A percentile compares a stretch with the other conserved stretches of the same genome.
These are phyloP conservation scores for Bradysia coprophila DNA, from an alignment of 1,140 invertebrate species.

Conservation along the genomic window DNA sequence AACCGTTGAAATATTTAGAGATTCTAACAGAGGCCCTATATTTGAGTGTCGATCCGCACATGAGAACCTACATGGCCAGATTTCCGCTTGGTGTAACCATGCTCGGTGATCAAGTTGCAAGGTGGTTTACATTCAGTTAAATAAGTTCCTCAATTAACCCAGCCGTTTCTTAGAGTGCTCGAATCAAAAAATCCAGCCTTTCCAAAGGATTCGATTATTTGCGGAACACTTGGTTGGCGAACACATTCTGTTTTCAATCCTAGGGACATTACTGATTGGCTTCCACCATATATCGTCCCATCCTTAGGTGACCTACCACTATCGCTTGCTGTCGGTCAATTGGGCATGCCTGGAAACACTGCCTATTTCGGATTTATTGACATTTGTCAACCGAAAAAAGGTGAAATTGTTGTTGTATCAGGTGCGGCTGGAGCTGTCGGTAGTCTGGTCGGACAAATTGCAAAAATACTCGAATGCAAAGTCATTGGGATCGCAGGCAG, in stretches of 20 bases:
- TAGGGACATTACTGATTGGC: slow-evolving; percentile 2
- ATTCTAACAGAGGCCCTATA: slow-evolving; percentile 44
- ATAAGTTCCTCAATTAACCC: too few relatives aligned
- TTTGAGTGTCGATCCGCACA: slow-evolving; percentile 51
- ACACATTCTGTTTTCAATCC: slow-evolving; percentile 24
- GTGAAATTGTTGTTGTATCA: slow-evolving; percentile 47
- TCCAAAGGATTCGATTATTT: slow-evolving; percentile 31
- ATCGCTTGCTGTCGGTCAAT: slow-evolving; percentile 15
- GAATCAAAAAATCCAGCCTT: slow-evolving; percentile 31
- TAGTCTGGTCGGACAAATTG: slow-evolving; percentile 52
- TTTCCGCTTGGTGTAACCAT: slow-evolving; percentile 32
- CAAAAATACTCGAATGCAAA: slow-evolving; percentile 42
- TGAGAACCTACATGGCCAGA: slow-evolving; percentile 32
- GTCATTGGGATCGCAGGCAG: slow-evolving; percentile 54
- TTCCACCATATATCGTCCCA: slow-evolving; percentile 13
- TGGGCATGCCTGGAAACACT: slow-evolving; percentile 30
- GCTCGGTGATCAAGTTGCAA: slow-evolving; percentile 40
- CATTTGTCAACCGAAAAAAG: slow-evolving; percentile 43
- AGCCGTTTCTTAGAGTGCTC: slow-evolving; percentile 22
- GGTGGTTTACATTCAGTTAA: too few relatives aligned
- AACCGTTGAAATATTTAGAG: slow-evolving; percentile 36
- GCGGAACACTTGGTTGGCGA: slow-evolving; percentile 36
- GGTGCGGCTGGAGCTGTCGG: slow-evolving; percentile 50
- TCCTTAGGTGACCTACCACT: slow-evolving; percentile 15
- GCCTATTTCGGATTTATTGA: slow-evolving; percentile 55